These are phyloP conservation scores for Encarsia formosa DNA, from an alignment of 2,888 invertebrate species.

Conservation along the genomic window DNA sequence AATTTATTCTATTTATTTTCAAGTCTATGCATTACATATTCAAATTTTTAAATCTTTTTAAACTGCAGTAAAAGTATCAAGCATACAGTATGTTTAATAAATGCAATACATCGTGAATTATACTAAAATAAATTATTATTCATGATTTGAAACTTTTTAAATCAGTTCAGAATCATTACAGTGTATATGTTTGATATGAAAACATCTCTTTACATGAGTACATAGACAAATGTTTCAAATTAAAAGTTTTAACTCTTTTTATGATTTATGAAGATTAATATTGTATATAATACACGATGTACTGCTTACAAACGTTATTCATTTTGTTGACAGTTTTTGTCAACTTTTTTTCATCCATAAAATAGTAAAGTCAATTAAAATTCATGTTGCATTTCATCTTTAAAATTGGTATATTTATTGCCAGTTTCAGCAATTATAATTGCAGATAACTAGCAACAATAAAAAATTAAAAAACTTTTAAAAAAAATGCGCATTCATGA, in stretches of 20 bases:
- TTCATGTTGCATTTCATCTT: conserved; percentile 23
- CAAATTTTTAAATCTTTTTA: no score
- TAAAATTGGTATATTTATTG: neutral
- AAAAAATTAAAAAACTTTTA: neutral
- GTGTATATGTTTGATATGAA: no score
- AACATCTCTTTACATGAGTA: no score
- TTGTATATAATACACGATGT: conserved; percentile 13
- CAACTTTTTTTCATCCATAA: conserved; percentile 21
- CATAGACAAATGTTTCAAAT: no score
- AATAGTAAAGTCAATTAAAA: conserved; percentile 18
- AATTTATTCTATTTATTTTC: neutral
- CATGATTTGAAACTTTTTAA: no score
- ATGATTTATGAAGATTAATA: neutral
- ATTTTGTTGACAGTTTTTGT: conserved; percentile 20
- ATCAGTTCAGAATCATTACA: no score
- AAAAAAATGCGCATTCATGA: conserved; percentile 6
- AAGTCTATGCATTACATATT: no score
- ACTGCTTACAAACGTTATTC: conserved; percentile 7
- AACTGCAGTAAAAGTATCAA: conserved; percentile 3
- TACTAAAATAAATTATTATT: no score
- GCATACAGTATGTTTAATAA: conserved; percentile 18
- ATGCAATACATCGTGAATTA: conserved; percentile 15
- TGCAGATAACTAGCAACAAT: conserved; percentile 7
- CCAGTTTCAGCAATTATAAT: conserved; percentile 10
- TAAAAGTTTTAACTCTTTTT: neutral